phyloP scores from a whole-genome alignment of 2,797 vertebrate genomes.

The Aphelocoma californica region DNA sequence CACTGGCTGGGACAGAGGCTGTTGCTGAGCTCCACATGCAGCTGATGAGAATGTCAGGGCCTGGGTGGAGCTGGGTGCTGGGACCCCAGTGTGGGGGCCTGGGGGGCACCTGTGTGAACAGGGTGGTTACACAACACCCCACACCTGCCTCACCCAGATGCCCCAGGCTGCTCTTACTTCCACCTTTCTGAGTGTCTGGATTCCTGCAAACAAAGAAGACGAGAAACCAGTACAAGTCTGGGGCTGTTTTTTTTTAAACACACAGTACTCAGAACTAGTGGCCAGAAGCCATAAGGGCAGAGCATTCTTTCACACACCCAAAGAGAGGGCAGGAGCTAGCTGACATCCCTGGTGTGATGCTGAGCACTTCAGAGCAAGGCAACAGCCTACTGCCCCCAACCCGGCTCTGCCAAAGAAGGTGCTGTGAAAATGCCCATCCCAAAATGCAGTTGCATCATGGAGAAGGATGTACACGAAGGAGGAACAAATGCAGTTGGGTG shows the following conservation, averaged over 20 bases:
- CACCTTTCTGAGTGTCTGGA: neutral
- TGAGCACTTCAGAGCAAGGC: neutral
- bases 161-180: neutral
- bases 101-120: neutral
- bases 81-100: neutral
- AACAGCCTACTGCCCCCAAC: neutral
- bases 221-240: neutral
- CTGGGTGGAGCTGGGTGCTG: neutral
- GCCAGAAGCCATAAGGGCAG: neutral
- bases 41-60: neutral
- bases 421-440: neutral
- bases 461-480: neutral
- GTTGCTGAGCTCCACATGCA: neutral
- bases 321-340: neutral
- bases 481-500: neutral
- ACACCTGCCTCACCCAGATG: fast-evolving
- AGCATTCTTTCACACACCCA: neutral
- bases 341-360: neutral
- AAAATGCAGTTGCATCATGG: neutral
- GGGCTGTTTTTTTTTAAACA: neutral
- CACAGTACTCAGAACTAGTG: neutral
- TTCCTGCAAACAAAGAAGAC: neutral
- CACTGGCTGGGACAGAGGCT: neutral
- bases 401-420: neutral
- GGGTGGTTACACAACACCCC: neutral